These are phyloP conservation scores for Colaptes auratus DNA, from an alignment of 2,113 vertebrate species.

Conservation along the genomic window DNA sequence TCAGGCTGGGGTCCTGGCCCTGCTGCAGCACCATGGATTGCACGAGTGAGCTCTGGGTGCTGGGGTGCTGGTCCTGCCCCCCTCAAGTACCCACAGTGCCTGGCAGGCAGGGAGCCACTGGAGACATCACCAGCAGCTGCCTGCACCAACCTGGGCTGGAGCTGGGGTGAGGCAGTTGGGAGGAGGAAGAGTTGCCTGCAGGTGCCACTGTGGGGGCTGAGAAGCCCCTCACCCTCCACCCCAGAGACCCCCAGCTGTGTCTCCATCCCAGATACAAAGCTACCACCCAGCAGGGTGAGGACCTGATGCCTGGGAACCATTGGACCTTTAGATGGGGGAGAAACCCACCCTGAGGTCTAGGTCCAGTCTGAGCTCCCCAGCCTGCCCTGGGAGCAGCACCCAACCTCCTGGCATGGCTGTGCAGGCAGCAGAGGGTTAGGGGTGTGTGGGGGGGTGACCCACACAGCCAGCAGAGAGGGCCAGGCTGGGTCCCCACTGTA, in stretches of 20 bases:
- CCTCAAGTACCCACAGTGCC: background rate
- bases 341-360: background rate
- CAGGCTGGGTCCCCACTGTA: background rate
- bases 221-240: background rate
- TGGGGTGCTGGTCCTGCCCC: background rate
- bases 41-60: background rate
- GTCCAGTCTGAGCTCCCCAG: background rate
- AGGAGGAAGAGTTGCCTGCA: rapidly evolving
- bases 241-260: rapidly evolving
- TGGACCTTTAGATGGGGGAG: too few relatives aligned
- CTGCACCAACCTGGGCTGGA: background rate
- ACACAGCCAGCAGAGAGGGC: too few relatives aligned
- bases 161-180: background rate
- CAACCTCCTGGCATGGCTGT: rapidly evolving
- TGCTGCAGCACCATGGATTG: rapidly evolving
- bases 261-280: background rate
- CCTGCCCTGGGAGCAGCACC: background rate
- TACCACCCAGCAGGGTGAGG: background rate
- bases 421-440: background rate
- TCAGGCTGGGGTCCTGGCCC: background rate
- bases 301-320: background rate
- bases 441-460: too few relatives aligned
- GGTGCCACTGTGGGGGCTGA: background rate
- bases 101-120: background rate
- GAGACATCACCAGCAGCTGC: background rate